Percentiles rank a stretch among this genome's conserved stretches.
Conservation (phyloP, 2,113 vertebrate species). For the Butorides virescens region DNA sequence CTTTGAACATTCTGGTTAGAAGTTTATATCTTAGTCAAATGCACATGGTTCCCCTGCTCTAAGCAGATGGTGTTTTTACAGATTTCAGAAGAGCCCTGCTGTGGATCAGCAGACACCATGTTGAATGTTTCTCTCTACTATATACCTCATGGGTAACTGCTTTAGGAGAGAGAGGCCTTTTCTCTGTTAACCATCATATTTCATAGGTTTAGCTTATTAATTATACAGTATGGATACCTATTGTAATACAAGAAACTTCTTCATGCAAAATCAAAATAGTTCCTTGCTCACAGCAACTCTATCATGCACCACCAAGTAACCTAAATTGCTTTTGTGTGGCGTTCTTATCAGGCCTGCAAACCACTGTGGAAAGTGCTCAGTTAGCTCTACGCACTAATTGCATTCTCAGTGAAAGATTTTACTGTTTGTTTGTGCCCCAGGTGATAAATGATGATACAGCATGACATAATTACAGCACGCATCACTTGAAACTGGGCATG, state of each 20-base stretch:
- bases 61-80: neutral
- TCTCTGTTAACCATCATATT: neutral
- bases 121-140: neutral
- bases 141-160: neutral
- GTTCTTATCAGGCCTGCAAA: neutral
- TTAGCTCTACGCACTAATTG: neutral
- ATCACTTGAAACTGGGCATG: neutral
- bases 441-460: neutral
- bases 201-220: neutral
- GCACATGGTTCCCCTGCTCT: neutral
- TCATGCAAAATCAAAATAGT: neutral
- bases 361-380: neutral
- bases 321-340: neutral
- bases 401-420: neutral
- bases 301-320: neutral
- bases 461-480: neutral
- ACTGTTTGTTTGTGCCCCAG: neutral
- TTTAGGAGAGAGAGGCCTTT: neutral
- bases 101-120: neutral
- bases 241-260: neutral
- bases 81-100: neutral
- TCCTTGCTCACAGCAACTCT: neutral
- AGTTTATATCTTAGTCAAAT: neutral
- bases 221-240: neutral
- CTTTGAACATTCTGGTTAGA: constrained; percentile 36